Conservation (phyloP, 2,888 invertebrate species). For the Toxonevra muliebris region DNA sequence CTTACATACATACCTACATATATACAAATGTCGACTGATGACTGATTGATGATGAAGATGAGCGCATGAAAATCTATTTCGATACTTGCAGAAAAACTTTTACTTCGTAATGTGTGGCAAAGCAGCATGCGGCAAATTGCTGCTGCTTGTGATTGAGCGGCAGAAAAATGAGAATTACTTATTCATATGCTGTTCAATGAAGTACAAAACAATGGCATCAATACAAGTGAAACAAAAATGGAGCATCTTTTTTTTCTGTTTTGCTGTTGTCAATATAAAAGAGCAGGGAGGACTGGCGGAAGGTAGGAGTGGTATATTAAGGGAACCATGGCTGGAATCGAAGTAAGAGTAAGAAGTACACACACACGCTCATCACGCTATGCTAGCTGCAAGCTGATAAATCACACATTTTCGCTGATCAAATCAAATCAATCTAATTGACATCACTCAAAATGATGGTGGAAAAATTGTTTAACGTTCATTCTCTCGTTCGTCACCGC, state of each 20-base stretch:
- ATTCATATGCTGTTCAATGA: conserved; percentile 50
- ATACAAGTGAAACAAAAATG: too few relatives aligned
- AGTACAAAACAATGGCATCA: neutral
- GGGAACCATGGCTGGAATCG: conserved; percentile 1
- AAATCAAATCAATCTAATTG: conserved; percentile 66
- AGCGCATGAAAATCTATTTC: conserved; percentile 36
- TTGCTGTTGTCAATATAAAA: neutral
- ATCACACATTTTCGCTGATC: conserved; percentile 64
- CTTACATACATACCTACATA: conserved; percentile 10
- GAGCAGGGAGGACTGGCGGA: neutral
- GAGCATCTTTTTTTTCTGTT: too few relatives aligned
- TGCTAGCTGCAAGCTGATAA: conserved; percentile 55
- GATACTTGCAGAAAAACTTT: conserved; percentile 28
- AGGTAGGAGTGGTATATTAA: neutral
- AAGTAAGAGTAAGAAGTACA: conserved; percentile 22
- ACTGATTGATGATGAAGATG: conserved; percentile 56
- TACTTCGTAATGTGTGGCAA: conserved; percentile 29
- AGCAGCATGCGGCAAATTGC: neutral
- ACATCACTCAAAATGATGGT: conserved; percentile 65
- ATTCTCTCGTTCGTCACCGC: conserved; percentile 39
- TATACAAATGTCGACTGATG: conserved; percentile 39
- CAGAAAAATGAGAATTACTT: conserved; percentile 50
- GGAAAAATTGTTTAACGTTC: conserved; percentile 47
- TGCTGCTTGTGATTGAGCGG: conserved; percentile 11
- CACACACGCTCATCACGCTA: neutral